Evolutionary conservation across 2,888 invertebrate species (phyloP).

Genomic region (Dasysyrphus tricinctus): DNA sequence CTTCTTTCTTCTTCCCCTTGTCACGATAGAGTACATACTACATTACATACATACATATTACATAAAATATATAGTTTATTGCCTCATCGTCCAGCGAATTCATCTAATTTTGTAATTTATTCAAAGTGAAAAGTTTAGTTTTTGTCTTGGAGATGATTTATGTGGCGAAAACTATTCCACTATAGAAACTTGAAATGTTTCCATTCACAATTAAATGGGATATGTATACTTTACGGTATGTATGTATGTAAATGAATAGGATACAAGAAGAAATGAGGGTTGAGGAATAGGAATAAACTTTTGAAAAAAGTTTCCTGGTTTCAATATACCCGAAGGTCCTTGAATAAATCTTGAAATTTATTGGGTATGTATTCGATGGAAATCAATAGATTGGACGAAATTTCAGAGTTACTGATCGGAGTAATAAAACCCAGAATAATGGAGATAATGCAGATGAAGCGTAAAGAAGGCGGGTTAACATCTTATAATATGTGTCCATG

Average conservation of each 20-base stretch:
- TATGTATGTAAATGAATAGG: not conserved
- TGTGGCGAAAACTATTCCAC: slow-evolving; percentile 27
- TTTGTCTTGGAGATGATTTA: slow-evolving; percentile 61
- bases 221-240: not conserved
- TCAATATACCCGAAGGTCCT: not conserved
- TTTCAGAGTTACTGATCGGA: not conserved
- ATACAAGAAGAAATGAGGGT: not conserved
- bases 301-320: not conserved
- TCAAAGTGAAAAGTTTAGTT: slow-evolving; percentile 69
- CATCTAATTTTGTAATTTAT: slow-evolving; percentile 71
- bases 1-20: not conserved
- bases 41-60: not conserved
- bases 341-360: slow-evolving; percentile 2
- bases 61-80: slow-evolving; percentile 20
- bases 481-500: not conserved
- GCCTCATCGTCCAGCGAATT: slow-evolving; percentile 46
- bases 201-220: not conserved
- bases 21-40: not conserved
- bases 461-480: not conserved
- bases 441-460: not conserved
- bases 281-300: not conserved
- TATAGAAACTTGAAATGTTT: not conserved
- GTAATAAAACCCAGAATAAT: not conserved
- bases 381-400: not conserved
- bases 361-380: not conserved